phyloP scores from a whole-genome alignment of 2,113 vertebrate genomes.

The Camelus dromedarius region DNA sequence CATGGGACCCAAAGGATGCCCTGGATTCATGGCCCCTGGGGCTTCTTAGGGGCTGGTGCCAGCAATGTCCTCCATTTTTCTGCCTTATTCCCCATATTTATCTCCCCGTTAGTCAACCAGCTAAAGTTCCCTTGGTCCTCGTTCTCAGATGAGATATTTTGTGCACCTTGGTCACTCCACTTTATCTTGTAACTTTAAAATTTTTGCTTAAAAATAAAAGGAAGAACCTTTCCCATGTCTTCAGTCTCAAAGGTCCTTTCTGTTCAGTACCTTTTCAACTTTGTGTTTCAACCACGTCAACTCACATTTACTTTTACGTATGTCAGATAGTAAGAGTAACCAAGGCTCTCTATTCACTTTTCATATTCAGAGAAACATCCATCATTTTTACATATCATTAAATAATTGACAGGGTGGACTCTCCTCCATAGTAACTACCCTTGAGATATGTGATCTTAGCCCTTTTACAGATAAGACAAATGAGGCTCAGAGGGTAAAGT shows the following conservation, averaged over 20 bases:
- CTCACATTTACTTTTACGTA: not conserved
- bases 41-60: not conserved
- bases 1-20: not conserved
- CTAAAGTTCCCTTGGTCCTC: not conserved
- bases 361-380: not conserved
- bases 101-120: not conserved
- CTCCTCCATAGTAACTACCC: not conserved
- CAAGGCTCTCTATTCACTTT: not conserved
- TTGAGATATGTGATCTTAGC: not conserved
- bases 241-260: not conserved
- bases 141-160: not conserved
- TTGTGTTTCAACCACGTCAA: not conserved
- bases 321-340: not conserved
- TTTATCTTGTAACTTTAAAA: not conserved
- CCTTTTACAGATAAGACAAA: not conserved
- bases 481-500: not conserved
- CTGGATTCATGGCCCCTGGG: accelerated
- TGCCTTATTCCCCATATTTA: not conserved
- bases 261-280: not conserved
- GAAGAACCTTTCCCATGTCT: not conserved
- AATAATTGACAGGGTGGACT: constrained; percentile 10
- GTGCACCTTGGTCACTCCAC: not conserved
- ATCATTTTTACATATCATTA: not conserved
- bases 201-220: not conserved
- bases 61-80: not conserved